Conservation (phyloP, 2,888 invertebrate genomes). For the Campaea margaritaria region DNA sequence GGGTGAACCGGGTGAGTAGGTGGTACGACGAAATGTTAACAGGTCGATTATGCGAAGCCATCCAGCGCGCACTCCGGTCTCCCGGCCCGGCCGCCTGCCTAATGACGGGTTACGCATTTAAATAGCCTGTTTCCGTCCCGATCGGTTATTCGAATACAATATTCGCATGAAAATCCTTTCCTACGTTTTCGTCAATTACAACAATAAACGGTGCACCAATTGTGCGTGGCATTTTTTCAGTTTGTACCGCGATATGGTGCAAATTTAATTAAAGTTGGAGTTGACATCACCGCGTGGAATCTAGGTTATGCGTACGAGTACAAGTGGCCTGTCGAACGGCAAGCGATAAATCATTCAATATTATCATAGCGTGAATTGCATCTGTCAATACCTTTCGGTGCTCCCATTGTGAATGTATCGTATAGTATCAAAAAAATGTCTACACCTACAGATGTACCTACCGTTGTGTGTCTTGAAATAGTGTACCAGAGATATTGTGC, state of each 20-base stretch:
- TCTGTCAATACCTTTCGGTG: conserved; percentile 12
- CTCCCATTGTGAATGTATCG: conserved; percentile 3
- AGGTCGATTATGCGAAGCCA: conserved; percentile 79
- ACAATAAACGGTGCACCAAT: conserved; percentile 32
- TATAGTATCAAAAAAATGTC: no score
- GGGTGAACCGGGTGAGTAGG: conserved; percentile 45
- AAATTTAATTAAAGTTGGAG: conserved; percentile 26
- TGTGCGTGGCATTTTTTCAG: conserved; percentile 24
- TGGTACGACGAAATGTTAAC: conserved; percentile 70
- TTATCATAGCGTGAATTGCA: conserved; percentile 29
- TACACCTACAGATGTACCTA: not conserved
- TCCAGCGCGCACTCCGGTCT: conserved; percentile 65
- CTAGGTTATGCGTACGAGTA: conserved; percentile 24
- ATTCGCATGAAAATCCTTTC: conserved; percentile 62
- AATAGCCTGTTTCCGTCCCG: conserved; percentile 73
- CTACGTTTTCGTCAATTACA: conserved; percentile 55
- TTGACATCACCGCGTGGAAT: conserved; percentile 14
- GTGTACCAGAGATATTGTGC: conserved; percentile 21
- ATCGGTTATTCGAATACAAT: conserved; percentile 65
- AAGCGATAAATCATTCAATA: conserved; percentile 30
- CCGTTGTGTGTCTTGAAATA: not conserved
- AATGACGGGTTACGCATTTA: conserved; percentile 83
- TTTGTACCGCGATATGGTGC: conserved; percentile 18
- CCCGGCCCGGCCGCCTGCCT: conserved; percentile 62
- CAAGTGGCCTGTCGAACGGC: conserved; percentile 16